Evolutionary conservation across 1,140 invertebrate genomes (phyloP).

Genomic region (Drosophila bipectinata): DNA sequence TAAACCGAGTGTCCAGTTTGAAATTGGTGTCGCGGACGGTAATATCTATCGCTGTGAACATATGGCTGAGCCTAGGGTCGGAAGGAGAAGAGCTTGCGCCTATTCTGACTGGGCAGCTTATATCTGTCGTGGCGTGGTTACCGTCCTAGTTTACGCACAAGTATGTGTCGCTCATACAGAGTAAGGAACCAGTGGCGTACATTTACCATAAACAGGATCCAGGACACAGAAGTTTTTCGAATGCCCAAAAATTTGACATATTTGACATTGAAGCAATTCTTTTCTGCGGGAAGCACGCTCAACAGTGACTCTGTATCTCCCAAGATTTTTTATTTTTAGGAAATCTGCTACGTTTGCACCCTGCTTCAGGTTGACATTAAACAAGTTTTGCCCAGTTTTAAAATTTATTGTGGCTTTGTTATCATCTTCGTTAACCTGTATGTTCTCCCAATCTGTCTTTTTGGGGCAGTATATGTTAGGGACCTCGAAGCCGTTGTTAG

Average conservation of each 20-base stretch:
- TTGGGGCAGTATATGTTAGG: conserved; percentile 1
- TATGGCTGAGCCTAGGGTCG: too few species aligned
- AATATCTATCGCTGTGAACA: too few species aligned
- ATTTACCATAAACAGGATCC: conserved; percentile 23
- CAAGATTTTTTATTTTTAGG: conserved; percentile 4
- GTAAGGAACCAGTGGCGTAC: conserved; percentile 9
- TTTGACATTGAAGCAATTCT: neutral
- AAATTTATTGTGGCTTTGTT: neutral
- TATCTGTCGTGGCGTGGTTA: conserved; percentile 9
- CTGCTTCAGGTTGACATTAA: conserved; percentile 11
- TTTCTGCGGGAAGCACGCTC: neutral
- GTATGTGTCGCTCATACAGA: conserved; percentile 7
- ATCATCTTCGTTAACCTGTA: conserved; percentile 1
- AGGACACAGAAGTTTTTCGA: neutral
- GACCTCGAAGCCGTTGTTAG: neutral
- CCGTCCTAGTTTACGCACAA: conserved; percentile 11
- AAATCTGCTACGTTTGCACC: conserved; percentile 9
- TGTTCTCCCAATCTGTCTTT: neutral
- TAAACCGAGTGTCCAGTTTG: too few species aligned
- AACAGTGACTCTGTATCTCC: conserved; percentile 3
- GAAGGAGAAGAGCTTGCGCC: too few species aligned
- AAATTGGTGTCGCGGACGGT: too few species aligned
- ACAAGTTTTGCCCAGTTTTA: conserved; percentile 12
- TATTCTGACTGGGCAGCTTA: neutral
- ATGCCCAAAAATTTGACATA: neutral